Percentiles rank a stretch among this genome's conserved stretches.
These are phyloP conservation scores for Aegotheles bennettii DNA, from an alignment of 2,113 vertebrate genomes.

Conservation along the genomic window DNA sequence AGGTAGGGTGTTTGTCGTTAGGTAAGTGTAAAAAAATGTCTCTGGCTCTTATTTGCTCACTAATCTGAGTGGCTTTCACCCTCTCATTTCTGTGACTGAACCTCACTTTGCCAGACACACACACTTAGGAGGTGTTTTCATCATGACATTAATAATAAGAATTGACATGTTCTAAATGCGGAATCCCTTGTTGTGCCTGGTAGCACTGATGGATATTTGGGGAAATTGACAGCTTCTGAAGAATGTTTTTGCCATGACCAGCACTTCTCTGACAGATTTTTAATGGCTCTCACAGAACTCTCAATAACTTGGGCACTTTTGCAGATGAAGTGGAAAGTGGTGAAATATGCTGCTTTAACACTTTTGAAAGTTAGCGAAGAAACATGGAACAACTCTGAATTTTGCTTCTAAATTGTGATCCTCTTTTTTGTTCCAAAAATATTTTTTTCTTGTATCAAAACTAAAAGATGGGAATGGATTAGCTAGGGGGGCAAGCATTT, in stretches of 20 bases:
- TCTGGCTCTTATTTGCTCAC: neutral
- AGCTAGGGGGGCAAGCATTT: neutral
- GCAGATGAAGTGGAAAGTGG: constrained; percentile 57
- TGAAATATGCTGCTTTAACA: constrained; percentile 26
- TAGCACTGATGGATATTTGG: constrained; percentile 62
- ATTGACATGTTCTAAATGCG: constrained; percentile 68
- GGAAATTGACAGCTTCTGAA: constrained; percentile 61
- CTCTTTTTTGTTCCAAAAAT: neutral
- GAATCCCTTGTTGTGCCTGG: constrained; percentile 51
- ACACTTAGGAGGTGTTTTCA: constrained; percentile 58
- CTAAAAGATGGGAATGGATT: neutral
- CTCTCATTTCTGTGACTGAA: neutral
- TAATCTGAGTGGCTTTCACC: neutral
- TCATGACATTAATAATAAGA: constrained; percentile 66
- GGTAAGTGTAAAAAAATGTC: neutral
- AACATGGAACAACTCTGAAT: neutral
- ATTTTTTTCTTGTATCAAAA: neutral
- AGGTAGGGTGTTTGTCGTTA: neutral
- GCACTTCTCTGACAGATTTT: constrained; percentile 70
- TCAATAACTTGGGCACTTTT: constrained; percentile 44
- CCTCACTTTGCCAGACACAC: constrained; percentile 25
- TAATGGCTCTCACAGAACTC: constrained; percentile 65
- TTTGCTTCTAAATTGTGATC: neutral
- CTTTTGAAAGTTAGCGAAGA: constrained; percentile 3
- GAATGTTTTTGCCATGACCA: constrained; percentile 67